Percentiles rank a stretch among this genome's conserved stretches.
phyloP scores from a whole-genome alignment of 2,113 vertebrate species.

The Paedocypris sp. region DNA sequence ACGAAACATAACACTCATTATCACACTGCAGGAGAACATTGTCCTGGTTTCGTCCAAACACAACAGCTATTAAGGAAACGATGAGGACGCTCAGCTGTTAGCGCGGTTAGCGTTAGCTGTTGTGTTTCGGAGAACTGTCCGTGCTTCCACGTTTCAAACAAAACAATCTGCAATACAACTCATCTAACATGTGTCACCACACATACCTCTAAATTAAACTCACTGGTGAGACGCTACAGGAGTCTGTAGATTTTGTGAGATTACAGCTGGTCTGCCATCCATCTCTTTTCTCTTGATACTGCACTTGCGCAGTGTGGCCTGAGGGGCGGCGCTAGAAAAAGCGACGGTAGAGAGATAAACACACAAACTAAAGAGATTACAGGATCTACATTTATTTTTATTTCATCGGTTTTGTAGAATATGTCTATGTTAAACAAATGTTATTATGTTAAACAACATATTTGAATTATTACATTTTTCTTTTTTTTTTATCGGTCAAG shows the following conservation, averaged over 20 bases:
- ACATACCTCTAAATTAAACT: not conserved
- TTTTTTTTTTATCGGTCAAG: too few relatives aligned
- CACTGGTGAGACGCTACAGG: not conserved
- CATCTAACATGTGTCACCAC: not conserved
- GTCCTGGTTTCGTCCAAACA: not conserved
- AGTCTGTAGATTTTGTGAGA: not conserved
- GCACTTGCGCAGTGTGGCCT: not conserved
- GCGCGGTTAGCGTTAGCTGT: constrained; percentile 10
- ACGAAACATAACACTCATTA: not conserved
- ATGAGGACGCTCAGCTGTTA: not conserved
- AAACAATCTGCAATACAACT: not conserved
- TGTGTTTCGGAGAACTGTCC: not conserved
- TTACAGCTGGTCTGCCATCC: not conserved
- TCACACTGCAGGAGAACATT: not conserved
- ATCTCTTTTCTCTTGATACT: not conserved
- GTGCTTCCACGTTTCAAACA: not conserved
- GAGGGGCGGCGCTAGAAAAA: constrained; percentile 4
- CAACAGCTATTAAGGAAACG: not conserved
- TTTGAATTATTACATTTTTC: too few relatives aligned
- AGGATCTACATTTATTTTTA: too few relatives aligned
- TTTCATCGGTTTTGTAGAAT: too few relatives aligned
- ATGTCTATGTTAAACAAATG: too few relatives aligned
- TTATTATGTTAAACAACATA: too few relatives aligned
- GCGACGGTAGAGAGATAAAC: too few relatives aligned
- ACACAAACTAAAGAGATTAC: not conserved